A percentile compares a stretch with the other conserved stretches of the same genome.
phyloP scores from a whole-genome alignment of 2,113 vertebrate species.

The Oreochromis niloticus region DNA sequence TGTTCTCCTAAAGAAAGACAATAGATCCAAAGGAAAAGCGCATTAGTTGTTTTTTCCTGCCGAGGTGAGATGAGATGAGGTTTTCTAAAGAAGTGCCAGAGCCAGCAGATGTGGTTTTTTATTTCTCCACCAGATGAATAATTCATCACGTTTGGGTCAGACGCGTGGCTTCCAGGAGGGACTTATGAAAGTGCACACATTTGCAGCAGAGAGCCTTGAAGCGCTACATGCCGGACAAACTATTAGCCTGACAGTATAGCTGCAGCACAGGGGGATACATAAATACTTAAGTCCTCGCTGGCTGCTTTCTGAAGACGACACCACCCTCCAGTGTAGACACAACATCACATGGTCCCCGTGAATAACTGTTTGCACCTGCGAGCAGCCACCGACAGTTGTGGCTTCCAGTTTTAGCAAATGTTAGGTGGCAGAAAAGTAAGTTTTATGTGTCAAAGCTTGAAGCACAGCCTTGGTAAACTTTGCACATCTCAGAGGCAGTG shows the following conservation, averaged over 20 bases:
- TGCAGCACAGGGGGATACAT: not conserved
- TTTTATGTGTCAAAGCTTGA: not conserved
- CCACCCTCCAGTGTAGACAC: not conserved
- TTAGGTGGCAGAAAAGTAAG: not conserved
- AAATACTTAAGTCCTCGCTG: not conserved
- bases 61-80: not conserved
- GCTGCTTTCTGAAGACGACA: not conserved
- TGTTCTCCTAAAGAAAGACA: not conserved
- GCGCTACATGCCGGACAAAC: not conserved
- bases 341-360: not conserved
- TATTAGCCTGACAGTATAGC: not conserved
- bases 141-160: slow-evolving; percentile 25
- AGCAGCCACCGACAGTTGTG: not conserved
- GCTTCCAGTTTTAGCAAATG: not conserved
- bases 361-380: not conserved
- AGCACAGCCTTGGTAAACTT: not conserved
- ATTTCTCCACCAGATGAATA: slow-evolving; percentile 29
- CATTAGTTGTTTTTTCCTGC: slow-evolving; percentile 14
- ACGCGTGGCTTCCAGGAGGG: not conserved
- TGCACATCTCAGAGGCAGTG: not conserved
- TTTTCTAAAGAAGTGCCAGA: not conserved
- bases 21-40: not conserved
- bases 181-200: not conserved
- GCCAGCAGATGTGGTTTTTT: slow-evolving; percentile 6
- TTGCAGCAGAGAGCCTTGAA: not conserved